Evolutionary conservation across 2,113 vertebrate genomes (phyloP), one percentile per base, ranked within the genome.

Genomic region (Sphyrna mokarran): DNA sequence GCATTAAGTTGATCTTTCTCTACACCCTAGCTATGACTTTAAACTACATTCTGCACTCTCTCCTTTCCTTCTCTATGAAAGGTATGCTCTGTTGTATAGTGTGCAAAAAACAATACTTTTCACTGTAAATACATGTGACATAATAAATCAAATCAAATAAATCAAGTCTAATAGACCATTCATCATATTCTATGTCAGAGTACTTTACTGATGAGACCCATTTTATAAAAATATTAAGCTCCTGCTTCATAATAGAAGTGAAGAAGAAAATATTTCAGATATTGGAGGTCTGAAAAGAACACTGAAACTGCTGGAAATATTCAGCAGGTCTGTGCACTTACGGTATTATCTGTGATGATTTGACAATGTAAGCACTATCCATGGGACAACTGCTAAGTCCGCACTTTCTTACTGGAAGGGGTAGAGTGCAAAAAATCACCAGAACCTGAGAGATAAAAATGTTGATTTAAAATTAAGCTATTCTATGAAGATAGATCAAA

Each of bases 151-250:
- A 54, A 54, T 54, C 48, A 54, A 54, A 54, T 54, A 3, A 54
- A 22, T 94, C 9, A 16, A 66, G 40, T 70, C n/a, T 70, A 94
- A 94, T 94, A 70, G 61, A 37, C 68, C 37, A 94, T 69, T 94
- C 7, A 94, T 68, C 91, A 94, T 69, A 94, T 94, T 94, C 93
- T 69, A 43, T 43, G 37, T 70, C 93, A 94, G 66, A 13, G 4
- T 40, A 70, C 11, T 40, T 40, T 94, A 70, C 40, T 20, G 37
- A 43, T 70, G 91, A 40, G 91, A 40, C 69, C 37, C n/a, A 70
- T 69, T 94, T 94, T 94, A 43, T 43, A 69, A 69, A 94, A 94
- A 8, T 43, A 76, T 13, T 76, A 76, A 76, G 93, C 37, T 94
- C 63, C 37, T 83, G 54, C 58, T 11, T 94, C 69, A 94, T 68